Percentiles rank a stretch among this genome's conserved stretches.
These are phyloP conservation scores for Acleris literana DNA, from an alignment of 2,888 invertebrate species.

Conservation along the genomic window DNA sequence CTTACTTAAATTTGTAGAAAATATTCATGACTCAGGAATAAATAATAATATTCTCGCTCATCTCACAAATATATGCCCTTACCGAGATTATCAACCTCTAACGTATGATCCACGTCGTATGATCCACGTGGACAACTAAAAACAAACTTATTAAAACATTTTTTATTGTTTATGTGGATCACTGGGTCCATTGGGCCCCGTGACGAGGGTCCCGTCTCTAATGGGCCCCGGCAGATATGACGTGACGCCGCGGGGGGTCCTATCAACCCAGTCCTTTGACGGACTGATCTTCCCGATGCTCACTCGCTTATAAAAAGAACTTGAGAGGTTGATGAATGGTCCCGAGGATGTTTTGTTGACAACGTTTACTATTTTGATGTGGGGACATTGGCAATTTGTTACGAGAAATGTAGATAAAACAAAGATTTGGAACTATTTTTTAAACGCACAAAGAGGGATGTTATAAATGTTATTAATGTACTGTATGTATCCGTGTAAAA, in stretches of 20 bases:
- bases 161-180: slow-evolving; percentile 24
- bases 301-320: slow-evolving; percentile 34
- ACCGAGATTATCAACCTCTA: too few species aligned
- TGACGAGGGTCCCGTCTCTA: slow-evolving; percentile 32
- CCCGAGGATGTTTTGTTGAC: slow-evolving; percentile 26
- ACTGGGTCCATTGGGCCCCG: neutral
- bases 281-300: slow-evolving; percentile 26
- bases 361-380: slow-evolving; percentile 15
- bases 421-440: too few species aligned
- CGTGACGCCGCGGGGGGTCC: slow-evolving; percentile 29
- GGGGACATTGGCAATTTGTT: slow-evolving; percentile 1
- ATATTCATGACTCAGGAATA: too few species aligned
- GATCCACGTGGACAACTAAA: too few species aligned
- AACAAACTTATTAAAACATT: neutral
- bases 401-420: too few species aligned
- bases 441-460: too few species aligned
- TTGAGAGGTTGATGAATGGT: slow-evolving; percentile 34
- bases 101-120: too few species aligned
- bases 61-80: too few species aligned
- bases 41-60: too few species aligned
- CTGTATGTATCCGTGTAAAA: too few species aligned
- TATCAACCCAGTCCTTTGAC: slow-evolving; percentile 19
- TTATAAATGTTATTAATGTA: too few species aligned
- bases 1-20: too few species aligned
- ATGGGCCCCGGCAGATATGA: slow-evolving; percentile 34